Conservation (phyloP, 2,888 invertebrate genomes). For the Cotesia congregata region DNA sequence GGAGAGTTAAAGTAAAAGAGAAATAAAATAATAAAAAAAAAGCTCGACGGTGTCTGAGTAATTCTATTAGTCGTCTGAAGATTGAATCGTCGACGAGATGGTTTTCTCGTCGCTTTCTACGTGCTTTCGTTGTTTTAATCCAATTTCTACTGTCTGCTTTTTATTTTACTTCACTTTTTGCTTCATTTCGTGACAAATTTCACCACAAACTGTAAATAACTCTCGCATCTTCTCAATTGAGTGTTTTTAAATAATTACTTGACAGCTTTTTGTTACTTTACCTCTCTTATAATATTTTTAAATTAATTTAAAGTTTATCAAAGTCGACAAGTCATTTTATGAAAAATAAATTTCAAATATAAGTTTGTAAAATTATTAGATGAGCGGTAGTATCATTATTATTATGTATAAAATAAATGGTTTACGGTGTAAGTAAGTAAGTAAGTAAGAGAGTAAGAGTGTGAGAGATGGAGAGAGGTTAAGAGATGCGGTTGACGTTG, state of each 20-base stretch:
- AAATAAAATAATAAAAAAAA: conserved; percentile 14
- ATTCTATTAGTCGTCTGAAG: conserved; percentile 34
- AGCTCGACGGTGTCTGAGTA: conserved; percentile 30
- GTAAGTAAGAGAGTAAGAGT: background rate
- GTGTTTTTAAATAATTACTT: background rate
- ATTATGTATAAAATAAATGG: background rate
- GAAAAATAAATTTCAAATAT: background rate
- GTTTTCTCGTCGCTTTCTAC: conserved; percentile 4
- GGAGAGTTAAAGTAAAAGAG: conserved; percentile 10
- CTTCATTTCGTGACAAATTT: conserved; percentile 26
- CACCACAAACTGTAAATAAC: conserved; percentile 29
- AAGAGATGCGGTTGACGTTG: conserved; percentile 28
- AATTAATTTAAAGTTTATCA: conserved; percentile 13
- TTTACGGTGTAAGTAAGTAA: background rate
- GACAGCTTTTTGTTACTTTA: background rate
- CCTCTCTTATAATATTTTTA: background rate
- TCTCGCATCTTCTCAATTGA: conserved; percentile 3
- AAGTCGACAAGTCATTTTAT: background rate
- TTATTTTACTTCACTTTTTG: conserved; percentile 10
- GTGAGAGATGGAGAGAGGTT: conserved; percentile 6
- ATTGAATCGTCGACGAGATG: conserved; percentile 35
- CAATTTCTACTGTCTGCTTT: conserved; percentile 7
- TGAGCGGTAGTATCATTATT: background rate
- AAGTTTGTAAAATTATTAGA: background rate
- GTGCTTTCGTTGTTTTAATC: conserved; percentile 34